phyloP scores from a whole-genome alignment of 2,888 invertebrate species.

The Trachelus troglodyta region DNA sequence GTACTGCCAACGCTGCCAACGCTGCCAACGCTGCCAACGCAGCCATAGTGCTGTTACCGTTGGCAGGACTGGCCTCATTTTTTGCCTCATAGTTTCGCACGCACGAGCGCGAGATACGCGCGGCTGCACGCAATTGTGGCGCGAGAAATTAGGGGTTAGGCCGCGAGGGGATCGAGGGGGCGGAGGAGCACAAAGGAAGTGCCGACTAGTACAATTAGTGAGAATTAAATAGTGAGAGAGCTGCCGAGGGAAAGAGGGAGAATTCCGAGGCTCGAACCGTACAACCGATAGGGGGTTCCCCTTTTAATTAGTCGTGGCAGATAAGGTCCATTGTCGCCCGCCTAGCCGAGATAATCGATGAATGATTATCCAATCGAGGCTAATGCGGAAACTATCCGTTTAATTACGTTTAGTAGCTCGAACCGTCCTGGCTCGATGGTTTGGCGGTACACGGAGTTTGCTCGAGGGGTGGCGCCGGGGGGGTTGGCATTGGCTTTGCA shows the following conservation, averaged over 20 bases:
- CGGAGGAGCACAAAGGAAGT: constrained; percentile 5
- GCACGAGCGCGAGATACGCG: constrained; percentile 48
- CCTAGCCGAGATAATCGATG: constrained; percentile 59
- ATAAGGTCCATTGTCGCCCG: constrained; percentile 39
- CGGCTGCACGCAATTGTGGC: constrained; percentile 14
- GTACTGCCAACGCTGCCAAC: not conserved
- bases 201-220: not conserved
- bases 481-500: constrained; percentile 46
- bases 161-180: constrained; percentile 6
- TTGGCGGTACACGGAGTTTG: constrained; percentile 33
- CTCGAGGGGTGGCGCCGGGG: constrained; percentile 12
- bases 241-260: not conserved
- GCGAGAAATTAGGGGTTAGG: constrained; percentile 1
- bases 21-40: no score
- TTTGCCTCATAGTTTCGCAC: constrained; percentile 36
- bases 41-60: not conserved
- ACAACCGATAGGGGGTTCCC: not conserved
- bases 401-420: constrained; percentile 62
- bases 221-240: not conserved
- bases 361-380: constrained; percentile 65
- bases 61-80: not conserved
- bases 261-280: not conserved
- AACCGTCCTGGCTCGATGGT: constrained; percentile 42
- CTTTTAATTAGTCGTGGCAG: constrained; percentile 3
- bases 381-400: constrained; percentile 66